A percentile compares a stretch with the other conserved stretches of the same genome.
phyloP scores from a whole-genome alignment of 2,888 invertebrate species.

The Gymnoscelis rufifasciata region DNA sequence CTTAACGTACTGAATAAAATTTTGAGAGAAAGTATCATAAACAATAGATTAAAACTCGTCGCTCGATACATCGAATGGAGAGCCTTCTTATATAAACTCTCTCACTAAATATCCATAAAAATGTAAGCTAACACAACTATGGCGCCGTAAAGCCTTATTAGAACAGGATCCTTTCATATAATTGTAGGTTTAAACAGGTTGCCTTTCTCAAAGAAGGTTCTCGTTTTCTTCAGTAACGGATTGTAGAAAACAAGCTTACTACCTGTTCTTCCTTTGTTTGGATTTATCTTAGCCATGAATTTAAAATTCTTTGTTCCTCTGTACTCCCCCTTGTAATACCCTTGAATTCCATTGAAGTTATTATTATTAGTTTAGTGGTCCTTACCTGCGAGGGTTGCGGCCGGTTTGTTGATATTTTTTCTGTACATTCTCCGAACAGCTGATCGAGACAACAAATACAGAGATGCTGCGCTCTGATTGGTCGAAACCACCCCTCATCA shows the following conservation, averaged over 20 bases:
- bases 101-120: no score
- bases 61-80: no score
- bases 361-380: conserved; percentile 32
- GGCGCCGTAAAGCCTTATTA: no score
- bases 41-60: no score
- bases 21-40: no score
- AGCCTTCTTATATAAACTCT: no score
- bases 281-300: background rate
- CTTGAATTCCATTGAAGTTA: conserved; percentile 26
- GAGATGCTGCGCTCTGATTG: conserved; percentile 45
- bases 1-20: no score
- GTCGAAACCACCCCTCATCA: conserved; percentile 37
- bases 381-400: conserved; percentile 47
- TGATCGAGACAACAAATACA: conserved; percentile 60
- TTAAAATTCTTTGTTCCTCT: conserved; percentile 13
- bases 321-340: background rate
- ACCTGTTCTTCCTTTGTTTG: background rate
- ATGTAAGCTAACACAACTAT: no score
- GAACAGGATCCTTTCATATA: no score
- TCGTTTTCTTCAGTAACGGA: background rate
- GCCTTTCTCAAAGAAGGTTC: no score
- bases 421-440: conserved; percentile 45
- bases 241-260: background rate
- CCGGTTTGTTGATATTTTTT: conserved; percentile 60
- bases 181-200: no score